phyloP scores from a whole-genome alignment of 1,140 invertebrate species.

The Heliconius melpomene region DNA sequence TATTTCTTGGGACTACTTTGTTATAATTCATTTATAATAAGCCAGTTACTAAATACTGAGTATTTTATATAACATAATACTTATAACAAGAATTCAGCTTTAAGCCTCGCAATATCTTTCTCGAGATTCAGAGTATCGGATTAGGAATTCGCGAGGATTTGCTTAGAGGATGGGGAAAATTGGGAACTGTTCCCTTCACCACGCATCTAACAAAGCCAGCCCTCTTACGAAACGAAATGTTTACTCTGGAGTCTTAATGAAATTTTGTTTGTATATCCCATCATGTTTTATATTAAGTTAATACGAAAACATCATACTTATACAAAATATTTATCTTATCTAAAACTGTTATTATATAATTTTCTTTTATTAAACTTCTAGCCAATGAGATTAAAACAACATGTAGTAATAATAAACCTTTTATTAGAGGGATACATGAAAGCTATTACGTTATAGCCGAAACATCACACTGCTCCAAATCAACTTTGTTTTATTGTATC shows the following conservation, averaged over 20 bases:
- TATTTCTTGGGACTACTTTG: conserved; percentile 26
- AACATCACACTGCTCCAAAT: conserved; percentile 55
- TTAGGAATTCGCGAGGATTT: conserved; percentile 73
- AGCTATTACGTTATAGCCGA: conserved; percentile 52
- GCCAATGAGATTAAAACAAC: conserved; percentile 18
- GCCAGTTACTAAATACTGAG: conserved; percentile 22
- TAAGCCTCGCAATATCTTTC: conserved; percentile 48
- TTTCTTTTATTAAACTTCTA: background rate
- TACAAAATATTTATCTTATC: background rate
- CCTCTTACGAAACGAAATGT: conserved; percentile 49
- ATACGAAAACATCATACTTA: background rate
- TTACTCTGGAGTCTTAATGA: conserved; percentile 42
- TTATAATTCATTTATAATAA: conserved; percentile 31
- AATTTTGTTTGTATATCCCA: conserved; percentile 41
- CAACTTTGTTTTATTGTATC: conserved; percentile 64
- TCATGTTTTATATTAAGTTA: conserved; percentile 30
- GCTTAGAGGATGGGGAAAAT: conserved; percentile 68
- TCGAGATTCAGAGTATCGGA: conserved; percentile 62
- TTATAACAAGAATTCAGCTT: conserved; percentile 14
- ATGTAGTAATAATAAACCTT: conserved; percentile 61
- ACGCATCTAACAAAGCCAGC: conserved; percentile 52
- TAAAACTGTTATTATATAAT: background rate
- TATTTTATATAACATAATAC: conserved; percentile 3
- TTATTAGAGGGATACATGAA: conserved; percentile 40
- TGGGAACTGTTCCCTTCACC: conserved; percentile 69